These are phyloP conservation scores for Scomber japonicus DNA, from an alignment of 2,113 vertebrate species.

Conservation along the genomic window DNA sequence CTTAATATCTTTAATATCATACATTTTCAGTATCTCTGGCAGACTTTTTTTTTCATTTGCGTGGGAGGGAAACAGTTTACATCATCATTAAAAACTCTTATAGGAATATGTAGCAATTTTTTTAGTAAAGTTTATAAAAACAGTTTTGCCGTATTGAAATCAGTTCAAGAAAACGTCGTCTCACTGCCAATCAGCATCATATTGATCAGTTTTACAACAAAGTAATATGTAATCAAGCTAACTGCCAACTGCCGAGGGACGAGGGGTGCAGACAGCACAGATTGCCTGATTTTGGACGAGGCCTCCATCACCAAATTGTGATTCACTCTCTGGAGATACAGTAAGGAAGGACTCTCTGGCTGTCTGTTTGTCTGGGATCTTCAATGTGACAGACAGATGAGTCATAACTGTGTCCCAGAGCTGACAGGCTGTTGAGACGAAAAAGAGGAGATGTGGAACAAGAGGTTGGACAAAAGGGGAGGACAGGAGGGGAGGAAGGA, in stretches of 20 bases:
- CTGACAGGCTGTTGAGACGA: slow-evolving; percentile 71
- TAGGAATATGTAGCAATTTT: background rate
- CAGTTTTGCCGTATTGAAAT: background rate
- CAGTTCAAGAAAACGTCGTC: slow-evolving; percentile 2
- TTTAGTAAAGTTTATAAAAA: background rate
- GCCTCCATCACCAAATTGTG: slow-evolving; percentile 64
- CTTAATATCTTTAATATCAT: background rate
- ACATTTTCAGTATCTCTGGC: slow-evolving; percentile 1
- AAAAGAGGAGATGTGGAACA: slow-evolving; percentile 61
- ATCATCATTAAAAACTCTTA: background rate
- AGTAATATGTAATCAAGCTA: slow-evolving; percentile 48
- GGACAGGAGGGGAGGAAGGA: slow-evolving; percentile 7
- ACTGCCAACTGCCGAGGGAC: slow-evolving; percentile 50
- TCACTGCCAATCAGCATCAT: slow-evolving; percentile 31
- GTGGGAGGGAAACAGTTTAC: background rate
- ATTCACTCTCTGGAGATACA: slow-evolving; percentile 62
- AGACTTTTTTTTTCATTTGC: slow-evolving; percentile 14
- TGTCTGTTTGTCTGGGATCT: slow-evolving; percentile 75
- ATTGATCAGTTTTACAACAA: slow-evolving; percentile 48
- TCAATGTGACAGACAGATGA: slow-evolving; percentile 81
- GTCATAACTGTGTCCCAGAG: slow-evolving; percentile 72
- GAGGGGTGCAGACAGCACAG: slow-evolving; percentile 69
- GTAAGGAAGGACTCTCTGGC: slow-evolving; percentile 66
- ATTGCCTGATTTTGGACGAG: slow-evolving; percentile 70
- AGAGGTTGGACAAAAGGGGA: slow-evolving; percentile 63